phyloP scores from a whole-genome alignment of 1,140 invertebrate genomes.

The Pseudomyrmex sp. region DNA sequence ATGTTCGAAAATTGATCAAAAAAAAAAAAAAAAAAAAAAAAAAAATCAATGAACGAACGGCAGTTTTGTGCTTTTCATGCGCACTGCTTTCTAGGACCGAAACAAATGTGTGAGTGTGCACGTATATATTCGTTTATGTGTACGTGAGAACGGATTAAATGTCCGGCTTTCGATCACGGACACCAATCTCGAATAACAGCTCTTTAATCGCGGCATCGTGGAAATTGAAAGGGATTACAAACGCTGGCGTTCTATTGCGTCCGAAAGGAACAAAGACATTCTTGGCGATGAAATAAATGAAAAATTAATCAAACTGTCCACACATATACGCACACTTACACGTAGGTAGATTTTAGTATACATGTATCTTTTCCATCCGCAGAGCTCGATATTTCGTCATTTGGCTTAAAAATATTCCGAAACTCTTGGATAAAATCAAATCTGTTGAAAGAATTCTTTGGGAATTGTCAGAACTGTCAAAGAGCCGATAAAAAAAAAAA shows the following conservation, averaged over 20 bases:
- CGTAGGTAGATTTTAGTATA: background rate
- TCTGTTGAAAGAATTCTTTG: no score
- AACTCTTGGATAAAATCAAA: no score
- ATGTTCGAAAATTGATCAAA: constrained; percentile 16
- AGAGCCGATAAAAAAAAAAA: no score
- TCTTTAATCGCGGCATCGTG: constrained; percentile 57
- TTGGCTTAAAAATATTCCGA: no score
- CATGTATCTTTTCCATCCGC: background rate
- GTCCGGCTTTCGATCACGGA: constrained; percentile 51
- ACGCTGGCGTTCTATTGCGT: constrained; percentile 32
- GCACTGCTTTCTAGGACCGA: constrained; percentile 18
- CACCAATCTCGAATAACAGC: constrained; percentile 53
- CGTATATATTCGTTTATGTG: background rate
- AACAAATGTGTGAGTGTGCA: background rate
- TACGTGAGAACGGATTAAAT: constrained; percentile 31
- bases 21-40: background rate
- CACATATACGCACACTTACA: background rate
- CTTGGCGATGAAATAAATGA: constrained; percentile 46
- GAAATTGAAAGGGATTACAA: constrained; percentile 58
- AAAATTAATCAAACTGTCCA: constrained; percentile 37
- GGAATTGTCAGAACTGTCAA: no score
- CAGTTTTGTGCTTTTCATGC: constrained; percentile 32
- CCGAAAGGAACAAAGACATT: constrained; percentile 54
- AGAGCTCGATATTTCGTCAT: background rate
- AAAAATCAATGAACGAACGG: constrained; percentile 1